These are phyloP conservation scores for Lasioglossum figueresi DNA, from an alignment of 2,888 invertebrate species.

Conservation along the genomic window DNA sequence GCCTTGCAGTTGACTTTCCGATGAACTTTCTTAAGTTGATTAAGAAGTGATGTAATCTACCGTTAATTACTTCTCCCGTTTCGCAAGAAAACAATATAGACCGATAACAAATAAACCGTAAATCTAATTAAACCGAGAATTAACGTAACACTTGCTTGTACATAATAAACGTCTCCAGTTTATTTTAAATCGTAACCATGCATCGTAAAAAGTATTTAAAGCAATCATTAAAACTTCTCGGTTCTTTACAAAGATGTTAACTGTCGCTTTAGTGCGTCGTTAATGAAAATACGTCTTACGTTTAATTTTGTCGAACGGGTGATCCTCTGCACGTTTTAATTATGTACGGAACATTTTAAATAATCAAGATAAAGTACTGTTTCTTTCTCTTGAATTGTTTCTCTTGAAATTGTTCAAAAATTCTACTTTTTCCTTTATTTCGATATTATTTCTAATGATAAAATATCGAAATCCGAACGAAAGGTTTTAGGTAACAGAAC, in stretches of 20 bases:
- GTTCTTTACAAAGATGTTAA: background rate
- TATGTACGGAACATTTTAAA: background rate
- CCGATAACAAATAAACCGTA: background rate
- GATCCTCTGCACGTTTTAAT: background rate
- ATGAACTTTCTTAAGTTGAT: background rate
- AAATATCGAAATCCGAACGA: background rate
- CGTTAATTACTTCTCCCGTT: background rate
- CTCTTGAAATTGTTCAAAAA: background rate
- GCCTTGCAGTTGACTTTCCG: background rate
- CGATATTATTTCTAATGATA: background rate
- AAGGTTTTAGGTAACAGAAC: too few species aligned
- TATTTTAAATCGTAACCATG: background rate
- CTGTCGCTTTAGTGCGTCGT: background rate
- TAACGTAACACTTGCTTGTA: background rate
- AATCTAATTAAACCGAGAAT: background rate
- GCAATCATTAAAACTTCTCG: background rate
- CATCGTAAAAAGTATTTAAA: background rate
- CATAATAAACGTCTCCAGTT: background rate
- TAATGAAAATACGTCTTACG: background rate
- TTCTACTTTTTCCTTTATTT: background rate
- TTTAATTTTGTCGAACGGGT: background rate
- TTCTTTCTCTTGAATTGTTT: too few species aligned
- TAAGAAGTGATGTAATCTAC: constrained; percentile 1
- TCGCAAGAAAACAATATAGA: background rate
- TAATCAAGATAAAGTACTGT: background rate